Percentiles rank a stretch among this genome's conserved stretches.
Evolutionary conservation across 2,888 invertebrate species (phyloP).

Genomic region (Epistrophella euchroma): DNA sequence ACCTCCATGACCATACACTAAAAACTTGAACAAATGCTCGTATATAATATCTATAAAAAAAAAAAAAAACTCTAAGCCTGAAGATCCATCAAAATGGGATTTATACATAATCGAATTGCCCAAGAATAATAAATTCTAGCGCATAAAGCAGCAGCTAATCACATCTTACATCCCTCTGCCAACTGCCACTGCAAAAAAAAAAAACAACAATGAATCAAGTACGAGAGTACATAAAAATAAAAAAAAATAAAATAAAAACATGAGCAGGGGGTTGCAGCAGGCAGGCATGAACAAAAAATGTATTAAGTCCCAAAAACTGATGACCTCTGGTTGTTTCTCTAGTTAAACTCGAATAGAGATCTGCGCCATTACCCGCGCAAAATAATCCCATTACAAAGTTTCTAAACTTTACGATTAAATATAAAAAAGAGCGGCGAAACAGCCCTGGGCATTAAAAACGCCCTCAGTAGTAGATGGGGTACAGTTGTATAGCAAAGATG

Average conservation of each 20-base stretch:
- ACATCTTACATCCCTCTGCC: conserved; percentile 53
- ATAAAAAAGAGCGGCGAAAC: conserved; percentile 79
- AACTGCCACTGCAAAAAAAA: conserved; percentile 4
- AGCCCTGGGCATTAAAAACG: conserved; percentile 83
- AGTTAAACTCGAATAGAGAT: conserved; percentile 73
- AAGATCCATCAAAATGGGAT: conserved; percentile 74
- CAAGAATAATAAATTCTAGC: conserved; percentile 74
- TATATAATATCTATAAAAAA: neutral
- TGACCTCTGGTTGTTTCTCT: conserved; percentile 75
- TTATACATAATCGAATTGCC: conserved; percentile 75
- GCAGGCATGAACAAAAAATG: conserved; percentile 1
- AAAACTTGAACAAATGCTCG: conserved; percentile 57
- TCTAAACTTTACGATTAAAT: conserved; percentile 83
- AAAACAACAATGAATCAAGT: conserved; percentile 62
- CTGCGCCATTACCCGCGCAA: conserved; percentile 69
- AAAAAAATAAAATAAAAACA: conserved; percentile 28
- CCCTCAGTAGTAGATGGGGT: conserved; percentile 41
- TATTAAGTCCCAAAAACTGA: conserved; percentile 66
- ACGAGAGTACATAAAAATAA: conserved; percentile 71
- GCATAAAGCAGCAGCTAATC: conserved; percentile 75
- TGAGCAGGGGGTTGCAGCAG: conserved; percentile 7
- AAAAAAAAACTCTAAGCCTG: conserved; percentile 54
- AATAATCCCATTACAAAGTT: conserved; percentile 80
- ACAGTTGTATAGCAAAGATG: neutral
- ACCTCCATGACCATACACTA: conserved; percentile 51